Percentiles rank a stretch among this genome's conserved stretches.
Conservation (phyloP, 2,888 invertebrate genomes). For the Leptinotarsa rubiginosa region DNA sequence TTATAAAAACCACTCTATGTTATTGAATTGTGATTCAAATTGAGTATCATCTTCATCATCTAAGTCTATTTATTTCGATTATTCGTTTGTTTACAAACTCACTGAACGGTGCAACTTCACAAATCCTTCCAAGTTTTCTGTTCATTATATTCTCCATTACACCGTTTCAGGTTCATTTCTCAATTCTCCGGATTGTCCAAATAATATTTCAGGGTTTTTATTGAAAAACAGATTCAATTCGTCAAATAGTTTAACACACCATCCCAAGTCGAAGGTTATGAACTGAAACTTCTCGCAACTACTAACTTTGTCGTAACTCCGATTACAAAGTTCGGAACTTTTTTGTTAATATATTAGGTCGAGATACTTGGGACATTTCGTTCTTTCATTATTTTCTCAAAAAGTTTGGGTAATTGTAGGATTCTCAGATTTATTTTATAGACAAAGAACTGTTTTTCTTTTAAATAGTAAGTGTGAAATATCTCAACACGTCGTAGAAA, state of each 20-base stretch:
- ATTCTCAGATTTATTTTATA: background rate
- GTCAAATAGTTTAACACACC: constrained; percentile 23
- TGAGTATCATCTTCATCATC: background rate
- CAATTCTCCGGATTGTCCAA: constrained; percentile 5
- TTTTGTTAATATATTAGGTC: constrained; percentile 28
- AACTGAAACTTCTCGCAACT: constrained; percentile 21
- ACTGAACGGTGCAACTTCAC: background rate
- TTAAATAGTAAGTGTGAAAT: no score
- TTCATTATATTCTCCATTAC: constrained; percentile 2
- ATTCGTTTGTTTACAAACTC: background rate
- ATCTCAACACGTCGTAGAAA: no score
- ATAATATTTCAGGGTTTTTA: constrained; percentile 7
- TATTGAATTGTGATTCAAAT: background rate
- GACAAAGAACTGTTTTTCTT: no score
- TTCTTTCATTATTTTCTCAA: constrained; percentile 11
- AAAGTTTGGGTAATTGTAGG: background rate
- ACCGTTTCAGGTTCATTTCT: constrained; percentile 4
- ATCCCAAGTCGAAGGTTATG: constrained; percentile 28
- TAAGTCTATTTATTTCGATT: background rate
- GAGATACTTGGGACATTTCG: constrained; percentile 23
- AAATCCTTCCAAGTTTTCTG: background rate
- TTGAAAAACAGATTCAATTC: constrained; percentile 27
- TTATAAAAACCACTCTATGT: no score
- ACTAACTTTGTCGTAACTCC: constrained; percentile 30
- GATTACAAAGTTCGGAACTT: constrained; percentile 34